Percentiles rank a stretch among this genome's conserved stretches.
These are phyloP conservation scores for Oncorhynchus mykiss DNA, from an alignment of 2,113 vertebrate species.

Conservation along the genomic window DNA sequence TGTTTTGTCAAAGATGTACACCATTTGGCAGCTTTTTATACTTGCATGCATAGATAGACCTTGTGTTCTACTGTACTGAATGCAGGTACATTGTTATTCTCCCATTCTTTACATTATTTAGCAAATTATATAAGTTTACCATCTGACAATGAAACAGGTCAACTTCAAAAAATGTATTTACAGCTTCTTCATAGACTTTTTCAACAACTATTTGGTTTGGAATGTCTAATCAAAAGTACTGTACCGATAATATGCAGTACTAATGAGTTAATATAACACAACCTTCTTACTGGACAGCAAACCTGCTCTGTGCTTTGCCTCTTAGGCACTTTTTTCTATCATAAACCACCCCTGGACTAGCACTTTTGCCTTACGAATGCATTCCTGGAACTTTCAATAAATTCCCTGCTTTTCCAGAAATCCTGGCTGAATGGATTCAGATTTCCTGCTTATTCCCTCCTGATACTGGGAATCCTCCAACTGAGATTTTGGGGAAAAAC, in stretches of 20 bases:
- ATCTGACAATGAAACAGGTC: background rate
- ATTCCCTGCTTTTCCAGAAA: too few species aligned
- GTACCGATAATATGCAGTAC: background rate
- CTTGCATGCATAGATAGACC: background rate
- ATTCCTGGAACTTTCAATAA: background rate
- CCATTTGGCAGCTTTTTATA: background rate
- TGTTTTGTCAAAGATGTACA: background rate
- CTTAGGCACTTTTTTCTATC: conserved; percentile 15
- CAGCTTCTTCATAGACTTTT: background rate
- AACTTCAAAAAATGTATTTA: background rate
- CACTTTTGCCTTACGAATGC: conserved; percentile 69
- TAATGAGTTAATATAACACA: too few species aligned
- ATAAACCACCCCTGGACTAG: conserved; percentile 39
- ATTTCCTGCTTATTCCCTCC: too few species aligned
- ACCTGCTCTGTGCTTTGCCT: conserved; percentile 9
- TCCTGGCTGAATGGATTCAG: too few species aligned
- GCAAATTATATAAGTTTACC: background rate
- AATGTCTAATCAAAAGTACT: background rate
- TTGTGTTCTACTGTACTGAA: background rate
- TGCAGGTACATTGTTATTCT: background rate
- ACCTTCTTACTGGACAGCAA: background rate
- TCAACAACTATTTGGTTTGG: background rate
- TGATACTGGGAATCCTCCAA: too few species aligned
- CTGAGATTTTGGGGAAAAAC: too few species aligned
- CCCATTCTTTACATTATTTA: background rate